phyloP scores from a whole-genome alignment of 1,140 invertebrate genomes.

The Zaprionus capensis region DNA sequence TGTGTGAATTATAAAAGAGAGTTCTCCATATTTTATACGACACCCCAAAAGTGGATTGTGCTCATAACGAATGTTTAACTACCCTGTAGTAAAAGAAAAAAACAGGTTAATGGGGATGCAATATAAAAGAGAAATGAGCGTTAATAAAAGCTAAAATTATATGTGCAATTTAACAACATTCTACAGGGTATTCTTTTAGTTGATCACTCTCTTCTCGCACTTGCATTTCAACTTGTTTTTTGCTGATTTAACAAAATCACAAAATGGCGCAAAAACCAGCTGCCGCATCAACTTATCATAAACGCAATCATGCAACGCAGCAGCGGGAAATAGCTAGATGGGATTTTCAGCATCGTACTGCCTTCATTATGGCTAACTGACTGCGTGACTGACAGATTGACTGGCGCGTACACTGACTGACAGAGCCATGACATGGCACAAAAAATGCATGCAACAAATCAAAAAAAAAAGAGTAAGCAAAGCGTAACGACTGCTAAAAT shows the following conservation, averaged over 20 bases:
- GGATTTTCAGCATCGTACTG: slow-evolving; percentile 55
- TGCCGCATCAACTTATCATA: slow-evolving; percentile 54
- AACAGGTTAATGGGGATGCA: background rate
- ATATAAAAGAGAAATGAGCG: background rate
- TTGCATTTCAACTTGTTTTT: slow-evolving; percentile 5
- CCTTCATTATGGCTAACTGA: slow-evolving; percentile 78
- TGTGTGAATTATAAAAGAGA: background rate
- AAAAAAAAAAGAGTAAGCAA: slow-evolving; percentile 9
- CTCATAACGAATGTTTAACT: background rate
- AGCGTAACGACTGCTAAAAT: background rate
- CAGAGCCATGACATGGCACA: slow-evolving; percentile 66
- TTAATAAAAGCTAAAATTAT: background rate
- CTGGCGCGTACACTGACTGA: slow-evolving; percentile 71
- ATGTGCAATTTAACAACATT: background rate
- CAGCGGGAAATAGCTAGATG: slow-evolving; percentile 36
- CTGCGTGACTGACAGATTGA: slow-evolving; percentile 79
- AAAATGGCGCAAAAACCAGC: slow-evolving; percentile 30
- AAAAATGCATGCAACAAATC: slow-evolving; percentile 52
- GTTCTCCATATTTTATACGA: background rate
- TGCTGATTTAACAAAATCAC: slow-evolving; percentile 38
- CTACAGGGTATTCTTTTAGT: slow-evolving; percentile 5
- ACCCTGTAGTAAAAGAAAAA: background rate
- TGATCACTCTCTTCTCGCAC: background rate
- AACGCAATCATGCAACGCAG: slow-evolving; percentile 53
- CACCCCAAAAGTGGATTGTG: background rate